A percentile compares a stretch with the other conserved stretches of the same genome.
These are phyloP conservation scores for Amaurobius ferox DNA, from an alignment of 2,888 invertebrate genomes.

Conservation along the genomic window DNA sequence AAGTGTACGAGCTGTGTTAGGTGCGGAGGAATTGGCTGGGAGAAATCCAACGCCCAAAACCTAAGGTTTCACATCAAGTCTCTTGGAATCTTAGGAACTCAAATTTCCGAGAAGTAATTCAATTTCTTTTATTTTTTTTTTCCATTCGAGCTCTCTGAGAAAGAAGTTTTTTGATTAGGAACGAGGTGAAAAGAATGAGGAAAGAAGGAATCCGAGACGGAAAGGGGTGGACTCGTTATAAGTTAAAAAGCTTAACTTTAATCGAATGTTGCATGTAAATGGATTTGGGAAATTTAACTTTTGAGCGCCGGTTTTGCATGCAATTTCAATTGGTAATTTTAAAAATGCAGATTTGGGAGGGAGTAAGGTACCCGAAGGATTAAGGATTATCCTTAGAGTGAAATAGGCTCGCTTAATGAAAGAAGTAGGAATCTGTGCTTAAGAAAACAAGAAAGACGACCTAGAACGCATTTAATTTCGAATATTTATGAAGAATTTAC, in stretches of 20 bases:
- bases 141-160: neutral
- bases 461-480: no score
- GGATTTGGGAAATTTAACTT: neutral
- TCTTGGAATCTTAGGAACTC: conserved; percentile 4
- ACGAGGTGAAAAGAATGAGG: conserved; percentile 12
- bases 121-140: conserved; percentile 10
- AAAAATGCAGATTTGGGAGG: neutral
- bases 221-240: conserved; percentile 10
- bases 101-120: neutral
- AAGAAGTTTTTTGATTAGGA: conserved; percentile 5
- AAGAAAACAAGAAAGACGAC: no score
- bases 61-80: conserved; percentile 12
- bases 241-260: conserved; percentile 17
- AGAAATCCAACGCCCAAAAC: conserved; percentile 4
- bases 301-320: neutral
- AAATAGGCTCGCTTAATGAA: neutral
- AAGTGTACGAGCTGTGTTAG: neutral
- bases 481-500: no score
- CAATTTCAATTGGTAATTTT: conserved; percentile 10
- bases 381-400: neutral
- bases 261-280: conserved; percentile 16
- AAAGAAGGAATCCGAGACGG: neutral
- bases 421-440: no score
- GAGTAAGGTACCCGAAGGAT: neutral
- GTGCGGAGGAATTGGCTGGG: conserved; percentile 6